phyloP scores from a whole-genome alignment of 2,888 invertebrate species.

The Agrotis ipsilon region DNA sequence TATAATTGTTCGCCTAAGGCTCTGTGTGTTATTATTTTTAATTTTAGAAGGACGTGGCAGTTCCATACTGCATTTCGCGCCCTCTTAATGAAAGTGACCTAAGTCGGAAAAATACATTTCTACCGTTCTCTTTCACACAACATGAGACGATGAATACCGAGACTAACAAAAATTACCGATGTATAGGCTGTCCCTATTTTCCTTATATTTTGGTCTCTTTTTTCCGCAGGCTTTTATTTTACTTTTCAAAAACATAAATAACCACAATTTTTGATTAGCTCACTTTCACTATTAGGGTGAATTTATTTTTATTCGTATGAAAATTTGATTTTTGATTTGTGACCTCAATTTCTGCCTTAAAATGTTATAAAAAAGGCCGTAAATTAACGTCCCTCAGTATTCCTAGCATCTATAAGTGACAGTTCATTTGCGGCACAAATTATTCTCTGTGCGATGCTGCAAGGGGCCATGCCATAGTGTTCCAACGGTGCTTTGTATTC shows the following conservation, averaged over 20 bases:
- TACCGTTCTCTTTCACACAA: too few species aligned
- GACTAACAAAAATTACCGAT: too few species aligned
- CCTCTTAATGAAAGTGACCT: too few species aligned
- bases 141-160: too few species aligned
- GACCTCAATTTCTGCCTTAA: neutral
- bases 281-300: too few species aligned
- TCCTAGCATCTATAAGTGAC: conserved; percentile 59
- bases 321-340: neutral
- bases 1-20: neutral
- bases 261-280: too few species aligned
- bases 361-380: neutral
- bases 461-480: conserved; percentile 73
- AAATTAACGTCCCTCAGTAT: conserved; percentile 41
- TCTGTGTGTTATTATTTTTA: neutral
- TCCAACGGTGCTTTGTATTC: conserved; percentile 78
- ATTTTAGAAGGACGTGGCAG: neutral
- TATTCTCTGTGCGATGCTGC: conserved; percentile 75
- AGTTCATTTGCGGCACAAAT: conserved; percentile 69
- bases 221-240: too few species aligned
- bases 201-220: too few species aligned
- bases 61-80: too few species aligned
- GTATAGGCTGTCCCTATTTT: too few species aligned
- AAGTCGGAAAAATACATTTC: too few species aligned
- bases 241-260: too few species aligned
- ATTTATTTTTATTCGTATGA: neutral